Percentiles rank a stretch among this genome's conserved stretches.
These are phyloP conservation scores for Fringilla coelebs DNA, from an alignment of 2,797 vertebrate genomes.

Conservation along the genomic window DNA sequence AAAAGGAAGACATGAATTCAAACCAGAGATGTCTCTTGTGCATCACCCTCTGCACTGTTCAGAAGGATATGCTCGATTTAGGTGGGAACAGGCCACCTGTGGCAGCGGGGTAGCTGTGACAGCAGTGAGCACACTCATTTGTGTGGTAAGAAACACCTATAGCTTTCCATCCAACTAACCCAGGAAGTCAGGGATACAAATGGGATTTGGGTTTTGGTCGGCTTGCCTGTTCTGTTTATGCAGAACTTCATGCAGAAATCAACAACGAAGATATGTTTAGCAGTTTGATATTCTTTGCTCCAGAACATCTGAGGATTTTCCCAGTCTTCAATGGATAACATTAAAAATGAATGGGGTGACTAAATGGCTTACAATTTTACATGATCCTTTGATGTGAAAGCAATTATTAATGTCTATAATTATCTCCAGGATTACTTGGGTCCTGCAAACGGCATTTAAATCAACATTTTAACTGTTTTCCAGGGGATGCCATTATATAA, in stretches of 20 bases:
- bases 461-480: background rate
- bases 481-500: background rate
- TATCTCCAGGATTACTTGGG: constrained; percentile 4
- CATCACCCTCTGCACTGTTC: background rate
- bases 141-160: background rate
- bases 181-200: background rate
- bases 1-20: background rate
- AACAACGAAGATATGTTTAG: background rate
- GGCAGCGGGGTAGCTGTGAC: background rate
- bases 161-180: background rate
- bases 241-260: background rate
- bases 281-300: background rate
- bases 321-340: background rate
- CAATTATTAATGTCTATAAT: constrained; percentile 25
- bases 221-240: background rate
- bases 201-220: background rate
- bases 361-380: constrained; percentile 2
- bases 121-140: background rate
- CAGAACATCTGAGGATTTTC: background rate
- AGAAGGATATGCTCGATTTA: fast-evolving
- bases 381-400: background rate
- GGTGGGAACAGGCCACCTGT: background rate
- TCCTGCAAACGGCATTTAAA: background rate
- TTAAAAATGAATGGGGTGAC: constrained; percentile 36
- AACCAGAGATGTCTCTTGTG: background rate